Percentiles rank a stretch among this genome's conserved stretches.
phyloP scores from a whole-genome alignment of 2,797 vertebrate species.

The Crax fasciolata region DNA sequence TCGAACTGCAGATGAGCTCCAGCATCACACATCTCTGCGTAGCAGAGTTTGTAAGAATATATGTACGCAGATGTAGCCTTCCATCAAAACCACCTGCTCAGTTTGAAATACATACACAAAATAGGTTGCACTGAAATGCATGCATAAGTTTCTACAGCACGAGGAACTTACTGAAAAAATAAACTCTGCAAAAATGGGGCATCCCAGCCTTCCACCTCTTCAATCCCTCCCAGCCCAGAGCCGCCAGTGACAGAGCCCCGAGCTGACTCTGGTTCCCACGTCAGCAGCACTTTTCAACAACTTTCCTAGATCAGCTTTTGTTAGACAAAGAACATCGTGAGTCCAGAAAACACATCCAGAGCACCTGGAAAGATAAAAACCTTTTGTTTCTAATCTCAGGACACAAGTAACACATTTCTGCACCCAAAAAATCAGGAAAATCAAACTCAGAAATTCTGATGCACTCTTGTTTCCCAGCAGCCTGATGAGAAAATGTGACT shows the following conservation, averaged over 20 bases:
- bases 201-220: neutral
- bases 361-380: accelerated
- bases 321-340: neutral
- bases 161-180: neutral
- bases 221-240: neutral
- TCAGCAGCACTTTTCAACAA: neutral
- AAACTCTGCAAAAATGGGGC: neutral
- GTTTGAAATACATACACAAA: neutral
- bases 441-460: neutral
- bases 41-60: accelerated
- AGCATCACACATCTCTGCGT: neutral
- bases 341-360: neutral
- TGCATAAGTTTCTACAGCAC: neutral
- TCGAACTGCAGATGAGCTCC: neutral
- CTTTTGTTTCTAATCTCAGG: neutral
- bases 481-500: neutral
- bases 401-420: neutral
- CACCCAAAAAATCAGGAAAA: neutral
- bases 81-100: neutral
- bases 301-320: neutral
- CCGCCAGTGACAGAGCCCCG: neutral
- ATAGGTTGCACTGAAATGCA: neutral
- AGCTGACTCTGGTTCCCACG: neutral
- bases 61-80: accelerated
- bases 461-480: neutral